Evolutionary conservation across 35 echinoderm and acorn worm species (phyloP).

Genomic region (Apostichopus parvimensis): DNA sequence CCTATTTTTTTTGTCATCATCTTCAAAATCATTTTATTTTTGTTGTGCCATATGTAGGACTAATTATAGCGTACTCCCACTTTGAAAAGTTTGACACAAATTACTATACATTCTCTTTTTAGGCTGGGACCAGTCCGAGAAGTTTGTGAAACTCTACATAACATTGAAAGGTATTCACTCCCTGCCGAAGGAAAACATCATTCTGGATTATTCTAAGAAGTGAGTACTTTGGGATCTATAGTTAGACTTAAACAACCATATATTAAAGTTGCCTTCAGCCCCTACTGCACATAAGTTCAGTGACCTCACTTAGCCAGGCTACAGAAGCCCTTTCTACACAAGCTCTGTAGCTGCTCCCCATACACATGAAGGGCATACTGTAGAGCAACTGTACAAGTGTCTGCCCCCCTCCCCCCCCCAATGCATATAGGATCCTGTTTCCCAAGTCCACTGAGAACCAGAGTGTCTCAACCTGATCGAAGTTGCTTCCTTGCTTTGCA

Average conservation of each 20-base stretch:
- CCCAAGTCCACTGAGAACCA: too few species aligned
- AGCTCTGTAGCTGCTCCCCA: too few species aligned
- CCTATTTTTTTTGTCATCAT: not conserved
- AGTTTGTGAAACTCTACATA: slow-evolving; percentile 97
- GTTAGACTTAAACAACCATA: not conserved
- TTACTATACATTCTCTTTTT: slow-evolving; percentile 14
- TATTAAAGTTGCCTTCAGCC: not conserved
- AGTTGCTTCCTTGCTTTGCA: too few species aligned
- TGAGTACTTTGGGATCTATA: slow-evolving; percentile 41
- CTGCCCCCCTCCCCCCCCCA: too few species aligned
- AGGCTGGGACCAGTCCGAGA: slow-evolving; percentile 99
- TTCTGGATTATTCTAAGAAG: slow-evolving; percentile 64
- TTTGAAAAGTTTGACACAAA: not conserved
- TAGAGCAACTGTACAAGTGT: too few species aligned
- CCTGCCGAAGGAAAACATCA: slow-evolving; percentile 66
- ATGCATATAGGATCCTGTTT: too few species aligned
- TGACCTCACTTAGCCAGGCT: too few species aligned
- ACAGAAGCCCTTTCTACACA: too few species aligned
- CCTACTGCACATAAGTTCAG: not conserved
- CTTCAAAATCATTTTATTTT: not conserved
- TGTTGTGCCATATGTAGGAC: not conserved
- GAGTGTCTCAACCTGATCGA: too few species aligned
- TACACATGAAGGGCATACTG: too few species aligned
- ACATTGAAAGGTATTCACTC: slow-evolving; percentile 75
- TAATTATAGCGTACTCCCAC: not conserved